phyloP scores from a whole-genome alignment of 1,140 invertebrate genomes.

The Heterodera schachtii region DNA sequence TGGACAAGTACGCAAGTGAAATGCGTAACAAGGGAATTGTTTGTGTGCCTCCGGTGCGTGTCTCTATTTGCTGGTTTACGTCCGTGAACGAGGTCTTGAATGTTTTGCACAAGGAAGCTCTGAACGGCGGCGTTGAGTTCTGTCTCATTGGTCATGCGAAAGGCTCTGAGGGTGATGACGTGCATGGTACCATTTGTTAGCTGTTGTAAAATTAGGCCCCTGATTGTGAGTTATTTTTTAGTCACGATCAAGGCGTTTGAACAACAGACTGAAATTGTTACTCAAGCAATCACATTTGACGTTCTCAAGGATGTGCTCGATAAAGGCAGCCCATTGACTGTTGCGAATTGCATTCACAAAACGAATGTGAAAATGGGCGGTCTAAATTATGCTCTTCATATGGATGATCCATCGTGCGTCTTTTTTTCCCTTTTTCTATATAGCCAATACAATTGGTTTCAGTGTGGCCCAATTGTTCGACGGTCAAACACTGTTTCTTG shows the following conservation, averaged over 20 bases:
- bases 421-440: neutral
- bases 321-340: neutral
- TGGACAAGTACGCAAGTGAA: too few relatives aligned
- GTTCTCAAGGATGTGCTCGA: neutral
- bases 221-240: neutral
- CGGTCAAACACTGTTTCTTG: neutral
- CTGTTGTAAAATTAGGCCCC: too few relatives aligned
- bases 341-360: conserved; percentile 11
- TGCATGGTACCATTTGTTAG: neutral
- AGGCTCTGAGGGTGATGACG: conserved; percentile 3
- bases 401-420: neutral
- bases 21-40: too few relatives aligned
- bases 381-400: conserved; percentile 3
- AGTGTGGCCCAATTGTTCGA: neutral
- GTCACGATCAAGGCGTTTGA: conserved; percentile 5
- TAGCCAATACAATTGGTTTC: neutral
- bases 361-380: conserved; percentile 23
- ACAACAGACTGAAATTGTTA: conserved; percentile 10
- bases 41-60: too few relatives aligned
- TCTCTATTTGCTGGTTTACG: neutral
- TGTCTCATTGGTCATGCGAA: conserved; percentile 12
- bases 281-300: neutral
- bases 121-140: neutral
- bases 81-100: neutral
- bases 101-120: neutral